phyloP scores from a whole-genome alignment of 2,797 vertebrate species.

The Capromys pilorides region DNA sequence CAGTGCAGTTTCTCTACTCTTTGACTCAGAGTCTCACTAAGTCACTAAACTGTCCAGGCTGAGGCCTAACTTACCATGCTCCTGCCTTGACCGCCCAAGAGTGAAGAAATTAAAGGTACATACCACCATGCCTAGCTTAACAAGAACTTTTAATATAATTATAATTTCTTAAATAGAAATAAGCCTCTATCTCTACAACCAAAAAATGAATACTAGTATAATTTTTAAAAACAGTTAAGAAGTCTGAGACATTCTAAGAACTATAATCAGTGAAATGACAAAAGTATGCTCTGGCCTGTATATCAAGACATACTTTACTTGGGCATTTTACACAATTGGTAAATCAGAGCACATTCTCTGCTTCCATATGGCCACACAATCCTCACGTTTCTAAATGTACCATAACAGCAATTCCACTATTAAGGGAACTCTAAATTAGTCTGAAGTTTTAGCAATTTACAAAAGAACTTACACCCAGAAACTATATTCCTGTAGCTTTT shows the following conservation, averaged over 20 bases:
- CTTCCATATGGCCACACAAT: not conserved
- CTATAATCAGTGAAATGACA: not conserved
- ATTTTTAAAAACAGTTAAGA: constrained; percentile 40
- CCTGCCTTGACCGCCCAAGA: not conserved
- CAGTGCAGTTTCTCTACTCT: not conserved
- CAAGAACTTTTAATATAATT: not conserved
- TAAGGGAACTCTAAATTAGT: constrained; percentile 38
- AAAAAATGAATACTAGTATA: constrained; percentile 41
- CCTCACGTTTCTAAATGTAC: constrained; percentile 22
- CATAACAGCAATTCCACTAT: constrained; percentile 13
- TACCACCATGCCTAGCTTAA: not conserved
- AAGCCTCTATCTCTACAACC: not conserved
- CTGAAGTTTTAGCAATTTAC: not conserved
- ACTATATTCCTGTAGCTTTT: not conserved
- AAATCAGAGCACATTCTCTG: not conserved
- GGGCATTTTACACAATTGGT: not conserved
- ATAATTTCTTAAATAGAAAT: constrained; percentile 28
- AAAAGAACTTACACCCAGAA: not conserved
- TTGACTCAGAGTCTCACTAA: not conserved
- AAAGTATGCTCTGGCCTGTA: not conserved
- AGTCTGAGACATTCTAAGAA: not conserved
- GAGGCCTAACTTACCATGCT: not conserved
- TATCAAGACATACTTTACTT: not conserved
- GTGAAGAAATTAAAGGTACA: not conserved
- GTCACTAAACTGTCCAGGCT: not conserved